Evolutionary conservation across 2,113 vertebrate genomes (phyloP).

Genomic region (Sphaerodactylus townsendi): DNA sequence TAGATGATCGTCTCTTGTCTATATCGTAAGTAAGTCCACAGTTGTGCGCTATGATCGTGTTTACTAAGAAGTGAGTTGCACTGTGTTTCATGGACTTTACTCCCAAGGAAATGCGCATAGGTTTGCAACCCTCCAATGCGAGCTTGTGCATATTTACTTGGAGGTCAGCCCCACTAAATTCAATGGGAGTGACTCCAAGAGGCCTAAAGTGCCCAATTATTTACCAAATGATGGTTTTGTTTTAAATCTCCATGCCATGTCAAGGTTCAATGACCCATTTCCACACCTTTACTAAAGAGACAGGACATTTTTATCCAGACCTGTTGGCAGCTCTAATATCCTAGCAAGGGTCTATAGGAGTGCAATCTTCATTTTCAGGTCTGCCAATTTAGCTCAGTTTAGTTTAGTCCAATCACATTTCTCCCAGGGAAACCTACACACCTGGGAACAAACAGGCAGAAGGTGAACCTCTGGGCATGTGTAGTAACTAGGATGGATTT

Average conservation of each 20-base stretch:
- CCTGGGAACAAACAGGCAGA: neutral
- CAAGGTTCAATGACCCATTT: too few species aligned
- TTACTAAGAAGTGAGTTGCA: neutral
- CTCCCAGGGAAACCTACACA: neutral
- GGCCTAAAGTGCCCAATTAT: too few species aligned
- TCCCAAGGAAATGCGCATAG: neutral
- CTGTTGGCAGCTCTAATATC: too few species aligned
- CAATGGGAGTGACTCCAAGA: neutral
- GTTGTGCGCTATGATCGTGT: too few species aligned
- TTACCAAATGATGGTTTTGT: too few species aligned
- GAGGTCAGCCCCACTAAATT: neutral
- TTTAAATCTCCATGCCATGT: too few species aligned
- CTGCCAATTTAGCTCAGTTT: neutral
- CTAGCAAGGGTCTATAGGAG: neutral
- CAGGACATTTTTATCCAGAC: too few species aligned
- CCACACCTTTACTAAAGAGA: too few species aligned
- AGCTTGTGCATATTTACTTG: neutral
- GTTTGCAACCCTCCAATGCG: neutral
- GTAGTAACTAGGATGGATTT: too few species aligned
- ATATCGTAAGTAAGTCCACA: too few species aligned
- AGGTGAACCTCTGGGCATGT: neutral
- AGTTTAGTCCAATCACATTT: neutral
- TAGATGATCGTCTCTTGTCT: too few species aligned
- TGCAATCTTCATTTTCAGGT: neutral
- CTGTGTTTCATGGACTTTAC: neutral